These are phyloP conservation scores for Diabrotica undecimpunctata DNA, from an alignment of 1,140 invertebrate species.

Conservation along the genomic window DNA sequence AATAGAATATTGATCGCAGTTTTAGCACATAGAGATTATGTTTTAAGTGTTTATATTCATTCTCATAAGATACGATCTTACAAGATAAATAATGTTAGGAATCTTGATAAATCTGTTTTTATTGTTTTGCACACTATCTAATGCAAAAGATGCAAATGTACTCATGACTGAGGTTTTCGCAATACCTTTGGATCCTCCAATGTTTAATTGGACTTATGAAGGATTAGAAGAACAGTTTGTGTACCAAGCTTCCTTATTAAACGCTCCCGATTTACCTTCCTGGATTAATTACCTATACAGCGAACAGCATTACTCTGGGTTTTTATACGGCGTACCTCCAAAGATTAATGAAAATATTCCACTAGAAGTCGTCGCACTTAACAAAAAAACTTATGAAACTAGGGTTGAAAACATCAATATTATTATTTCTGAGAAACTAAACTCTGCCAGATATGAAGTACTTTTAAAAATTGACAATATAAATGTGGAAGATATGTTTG, in stretches of 20 bases:
- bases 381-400: conserved; percentile 74
- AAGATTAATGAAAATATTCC: conserved; percentile 55
- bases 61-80: no score
- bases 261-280: conserved; percentile 74
- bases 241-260: conserved; percentile 63
- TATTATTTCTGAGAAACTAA: conserved; percentile 61
- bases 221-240: conserved; percentile 60
- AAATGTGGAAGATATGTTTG: conserved; percentile 78
- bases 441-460: conserved; percentile 69
- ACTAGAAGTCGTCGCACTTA: conserved; percentile 72
- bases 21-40: neutral
- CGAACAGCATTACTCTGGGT: conserved; percentile 65
- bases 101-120: no score
- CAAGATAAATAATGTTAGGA: no score
- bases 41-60: no score
- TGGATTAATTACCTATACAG: conserved; percentile 83
- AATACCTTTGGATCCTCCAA: conserved; percentile 58
- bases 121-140: neutral
- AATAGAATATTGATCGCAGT: conserved; percentile 5
- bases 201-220: conserved; percentile 68
- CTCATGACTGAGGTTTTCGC: conserved; percentile 63
- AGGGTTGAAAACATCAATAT: conserved; percentile 61
- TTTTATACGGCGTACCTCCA: conserved; percentile 76
- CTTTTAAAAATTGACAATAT: conserved; percentile 86
- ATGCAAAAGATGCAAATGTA: conserved; percentile 44